A percentile compares a stretch with the other conserved stretches of the same genome.
Conservation (phyloP, 2,888 invertebrate genomes). For the Leptothorax acervorum region DNA sequence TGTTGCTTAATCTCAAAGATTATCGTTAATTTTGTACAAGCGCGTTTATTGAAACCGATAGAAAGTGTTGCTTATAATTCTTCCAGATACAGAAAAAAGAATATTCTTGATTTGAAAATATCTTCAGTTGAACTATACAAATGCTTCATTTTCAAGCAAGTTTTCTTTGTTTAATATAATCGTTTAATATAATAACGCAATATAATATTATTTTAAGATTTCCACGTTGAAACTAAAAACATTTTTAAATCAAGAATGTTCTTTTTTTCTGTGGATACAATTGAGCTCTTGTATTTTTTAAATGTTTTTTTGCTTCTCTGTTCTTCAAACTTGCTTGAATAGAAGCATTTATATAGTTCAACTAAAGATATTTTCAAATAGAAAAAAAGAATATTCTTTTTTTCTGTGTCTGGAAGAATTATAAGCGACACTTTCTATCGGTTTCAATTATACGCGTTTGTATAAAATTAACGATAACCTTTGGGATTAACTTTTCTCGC, state of each 20-base stretch:
- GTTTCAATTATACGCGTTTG: not conserved
- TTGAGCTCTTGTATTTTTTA: not conserved
- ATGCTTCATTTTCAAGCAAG: no score
- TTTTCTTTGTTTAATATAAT: no score
- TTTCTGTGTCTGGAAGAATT: not conserved
- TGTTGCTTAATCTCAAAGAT: constrained; percentile 46
- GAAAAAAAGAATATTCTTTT: no score
- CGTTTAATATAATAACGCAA: no score
- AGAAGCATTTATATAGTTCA: no score
- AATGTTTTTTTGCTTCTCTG: not conserved
- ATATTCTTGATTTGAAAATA: no score
- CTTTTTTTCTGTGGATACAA: no score
- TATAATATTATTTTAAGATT: no score
- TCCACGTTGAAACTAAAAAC: no score
- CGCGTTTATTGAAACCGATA: not conserved
- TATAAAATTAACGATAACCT: constrained; percentile 6
- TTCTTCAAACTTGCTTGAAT: not conserved
- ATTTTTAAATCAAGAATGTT: no score
- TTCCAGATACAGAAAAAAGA: not conserved
- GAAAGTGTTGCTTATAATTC: not conserved
- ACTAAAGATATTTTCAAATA: no score
- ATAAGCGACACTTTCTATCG: not conserved
- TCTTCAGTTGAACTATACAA: no score
- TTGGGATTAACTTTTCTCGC: not conserved
- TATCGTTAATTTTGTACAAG: not conserved